Evolutionary conservation across 2,113 vertebrate species (phyloP).

Genomic region (Corythaeola cristata): DNA sequence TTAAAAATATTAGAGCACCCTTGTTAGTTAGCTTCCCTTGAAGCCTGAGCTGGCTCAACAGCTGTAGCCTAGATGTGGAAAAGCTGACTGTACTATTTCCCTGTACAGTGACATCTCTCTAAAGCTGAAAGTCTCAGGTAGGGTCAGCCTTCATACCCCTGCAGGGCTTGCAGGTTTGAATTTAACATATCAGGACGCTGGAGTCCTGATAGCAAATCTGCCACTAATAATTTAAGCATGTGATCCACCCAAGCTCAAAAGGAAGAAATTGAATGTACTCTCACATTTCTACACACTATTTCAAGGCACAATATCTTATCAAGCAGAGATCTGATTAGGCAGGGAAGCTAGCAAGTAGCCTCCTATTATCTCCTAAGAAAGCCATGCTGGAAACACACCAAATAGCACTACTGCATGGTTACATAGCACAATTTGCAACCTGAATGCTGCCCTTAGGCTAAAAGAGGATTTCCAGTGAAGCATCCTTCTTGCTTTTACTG

Average conservation of each 20-base stretch:
- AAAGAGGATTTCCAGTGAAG: neutral
- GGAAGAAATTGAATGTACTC: neutral
- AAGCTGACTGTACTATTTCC: neutral
- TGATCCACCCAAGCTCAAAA: neutral
- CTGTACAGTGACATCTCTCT: neutral
- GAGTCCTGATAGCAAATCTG: neutral
- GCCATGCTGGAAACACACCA: neutral
- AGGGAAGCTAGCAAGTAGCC: neutral
- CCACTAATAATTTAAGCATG: neutral
- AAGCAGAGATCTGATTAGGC: neutral
- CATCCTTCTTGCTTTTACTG: neutral
- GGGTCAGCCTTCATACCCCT: neutral
- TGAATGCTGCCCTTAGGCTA: neutral
- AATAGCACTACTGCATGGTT: neutral
- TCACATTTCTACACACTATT: fast-evolving
- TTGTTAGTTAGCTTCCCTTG: neutral
- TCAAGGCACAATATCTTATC: neutral
- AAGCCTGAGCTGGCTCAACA: neutral
- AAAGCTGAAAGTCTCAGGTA: neutral
- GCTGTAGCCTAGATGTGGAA: neutral
- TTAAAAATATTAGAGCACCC: neutral
- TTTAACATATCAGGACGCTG: neutral
- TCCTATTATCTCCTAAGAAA: neutral
- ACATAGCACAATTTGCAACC: constrained; percentile 6
- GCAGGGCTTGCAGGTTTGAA: neutral